phyloP scores from a whole-genome alignment of 2,797 vertebrate species.

The Balearica regulorum region DNA sequence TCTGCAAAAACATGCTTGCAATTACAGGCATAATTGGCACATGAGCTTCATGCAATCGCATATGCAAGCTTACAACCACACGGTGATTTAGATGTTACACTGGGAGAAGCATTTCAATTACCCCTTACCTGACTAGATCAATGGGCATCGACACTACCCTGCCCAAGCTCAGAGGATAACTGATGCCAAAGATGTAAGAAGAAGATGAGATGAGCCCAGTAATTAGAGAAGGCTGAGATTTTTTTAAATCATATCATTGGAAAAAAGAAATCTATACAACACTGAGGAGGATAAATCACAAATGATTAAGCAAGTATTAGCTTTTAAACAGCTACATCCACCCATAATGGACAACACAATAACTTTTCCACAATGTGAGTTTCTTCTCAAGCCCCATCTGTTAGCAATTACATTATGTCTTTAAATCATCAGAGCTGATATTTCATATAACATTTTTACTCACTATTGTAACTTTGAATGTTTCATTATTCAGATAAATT shows the following conservation, averaged over 20 bases:
- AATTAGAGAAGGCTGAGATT: not conserved
- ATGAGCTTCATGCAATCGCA: not conserved
- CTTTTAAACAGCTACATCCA: not conserved
- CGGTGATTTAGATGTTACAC: not conserved
- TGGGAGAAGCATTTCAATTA: not conserved
- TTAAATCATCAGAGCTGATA: not conserved
- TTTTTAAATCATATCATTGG: not conserved
- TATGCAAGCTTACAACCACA: not conserved
- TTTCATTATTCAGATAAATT: not conserved
- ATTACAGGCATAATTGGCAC: not conserved
- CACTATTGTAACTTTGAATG: not conserved
- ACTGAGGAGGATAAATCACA: not conserved
- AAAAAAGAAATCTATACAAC: not conserved
- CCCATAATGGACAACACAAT: not conserved
- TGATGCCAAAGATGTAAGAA: not conserved
- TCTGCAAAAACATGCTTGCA: not conserved
- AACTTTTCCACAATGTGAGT: not conserved
- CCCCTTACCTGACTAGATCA: not conserved
- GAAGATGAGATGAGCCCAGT: not conserved
- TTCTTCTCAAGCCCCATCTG: not conserved
- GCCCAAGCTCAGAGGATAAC: not conserved
- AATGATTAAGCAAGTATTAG: not conserved
- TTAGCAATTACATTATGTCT: not conserved
- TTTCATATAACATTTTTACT: not conserved
- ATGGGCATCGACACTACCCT: not conserved